Evolutionary conservation across 1,140 invertebrate species (phyloP).

Genomic region (Holcopasites calliopsidis): DNA sequence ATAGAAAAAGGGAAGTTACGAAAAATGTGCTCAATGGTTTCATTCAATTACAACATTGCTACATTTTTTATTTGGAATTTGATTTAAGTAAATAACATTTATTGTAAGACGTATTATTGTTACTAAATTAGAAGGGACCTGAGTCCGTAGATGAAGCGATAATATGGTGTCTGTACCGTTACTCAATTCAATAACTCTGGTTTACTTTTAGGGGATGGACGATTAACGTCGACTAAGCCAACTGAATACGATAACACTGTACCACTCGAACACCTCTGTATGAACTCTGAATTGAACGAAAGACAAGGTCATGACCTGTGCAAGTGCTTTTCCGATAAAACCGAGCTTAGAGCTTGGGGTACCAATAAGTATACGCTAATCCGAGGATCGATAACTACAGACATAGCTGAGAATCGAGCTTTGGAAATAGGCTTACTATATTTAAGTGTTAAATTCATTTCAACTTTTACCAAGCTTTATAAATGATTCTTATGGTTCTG

Average conservation of each 20-base stretch:
- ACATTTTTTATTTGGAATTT: too few species aligned
- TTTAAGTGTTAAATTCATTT: not conserved
- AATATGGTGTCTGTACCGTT: not conserved
- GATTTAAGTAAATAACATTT: too few species aligned
- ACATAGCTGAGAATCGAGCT: not conserved
- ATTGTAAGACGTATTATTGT: too few species aligned
- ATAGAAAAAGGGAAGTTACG: too few species aligned
- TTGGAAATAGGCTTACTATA: not conserved
- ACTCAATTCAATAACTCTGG: not conserved
- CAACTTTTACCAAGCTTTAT: not conserved
- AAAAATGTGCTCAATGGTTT: too few species aligned
- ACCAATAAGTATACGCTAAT: conserved; percentile 8
- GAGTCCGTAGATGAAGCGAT: not conserved
- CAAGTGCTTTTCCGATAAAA: conserved; percentile 12
- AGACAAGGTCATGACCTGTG: conserved; percentile 7
- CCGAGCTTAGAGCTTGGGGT: not conserved
- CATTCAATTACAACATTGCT: too few species aligned
- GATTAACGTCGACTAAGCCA: too few species aligned
- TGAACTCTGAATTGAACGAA: conserved; percentile 1
- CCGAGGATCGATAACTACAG: conserved; percentile 2
- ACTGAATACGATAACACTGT: not conserved
- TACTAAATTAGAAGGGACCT: too few species aligned
- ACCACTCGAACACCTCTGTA: not conserved
- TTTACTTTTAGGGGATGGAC: not conserved
- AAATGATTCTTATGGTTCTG: too few species aligned